Evolutionary conservation across 1,140 invertebrate species (phyloP).

Genomic region (Drosophila tristis): DNA sequence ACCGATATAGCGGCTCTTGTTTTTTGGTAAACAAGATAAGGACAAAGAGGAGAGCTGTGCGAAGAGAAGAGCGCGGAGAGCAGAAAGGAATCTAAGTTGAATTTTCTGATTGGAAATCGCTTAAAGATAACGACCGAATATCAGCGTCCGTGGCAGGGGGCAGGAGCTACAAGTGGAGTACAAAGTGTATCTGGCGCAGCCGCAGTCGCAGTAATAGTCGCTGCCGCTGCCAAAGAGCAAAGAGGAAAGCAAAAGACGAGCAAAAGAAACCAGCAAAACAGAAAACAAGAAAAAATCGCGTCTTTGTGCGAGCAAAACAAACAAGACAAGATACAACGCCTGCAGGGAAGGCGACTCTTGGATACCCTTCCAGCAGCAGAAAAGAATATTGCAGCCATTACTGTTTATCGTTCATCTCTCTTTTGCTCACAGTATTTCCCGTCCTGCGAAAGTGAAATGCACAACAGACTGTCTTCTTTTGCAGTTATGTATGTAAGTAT

Average conservation of each 20-base stretch:
- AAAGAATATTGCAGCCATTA: no score
- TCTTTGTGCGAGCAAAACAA: constrained; percentile 13
- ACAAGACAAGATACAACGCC: constrained; percentile 35
- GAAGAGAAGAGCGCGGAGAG: not conserved
- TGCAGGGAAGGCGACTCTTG: not conserved
- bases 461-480: not conserved
- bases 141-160: not conserved
- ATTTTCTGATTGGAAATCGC: constrained; percentile 60
- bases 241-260: constrained; percentile 27
- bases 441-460: no score
- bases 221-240: not conserved
- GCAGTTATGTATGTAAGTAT: not conserved
- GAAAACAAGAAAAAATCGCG: constrained; percentile 38
- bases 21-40: constrained; percentile 64
- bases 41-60: constrained; percentile 6
- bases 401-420: no score
- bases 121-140: constrained; percentile 52
- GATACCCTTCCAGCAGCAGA: constrained; percentile 8
- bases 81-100: constrained; percentile 19
- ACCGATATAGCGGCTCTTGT: constrained; percentile 38
- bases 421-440: not conserved
- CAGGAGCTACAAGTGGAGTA: constrained; percentile 24
- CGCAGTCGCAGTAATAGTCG: no score
- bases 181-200: constrained; percentile 16
- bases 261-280: constrained; percentile 37